Evolutionary conservation across 2,113 vertebrate genomes (phyloP), one percentile per base, ranked within the genome.

Genomic region (Baryphthengus martii): DNA sequence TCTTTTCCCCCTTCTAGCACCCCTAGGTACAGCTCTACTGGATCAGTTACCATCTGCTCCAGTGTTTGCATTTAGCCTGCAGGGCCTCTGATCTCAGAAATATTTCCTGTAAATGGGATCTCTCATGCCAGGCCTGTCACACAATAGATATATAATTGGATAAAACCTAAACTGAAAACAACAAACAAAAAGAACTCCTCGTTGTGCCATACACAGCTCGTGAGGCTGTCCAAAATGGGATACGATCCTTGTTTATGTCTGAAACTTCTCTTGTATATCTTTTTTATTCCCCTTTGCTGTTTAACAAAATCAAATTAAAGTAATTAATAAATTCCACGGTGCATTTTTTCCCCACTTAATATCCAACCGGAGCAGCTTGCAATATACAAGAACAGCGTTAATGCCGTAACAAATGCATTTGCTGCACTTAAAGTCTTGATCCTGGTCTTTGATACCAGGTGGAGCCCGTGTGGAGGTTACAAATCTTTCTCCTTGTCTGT

Each of bases 101-200:
- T 96, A 96, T 98, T 98, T 98, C 97, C 98, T 98, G 96, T 97
- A 97, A 97, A 97, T 96, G 93, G 97, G 97, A 97, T 97, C 97
- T 86, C 92, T 98, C 91, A 90, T 97, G 96, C 98, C 95, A 93
- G 95, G 96, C 97, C 97, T 97, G 96, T 96, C 93, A 97, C 97
- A 98, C 96, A 97, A 97, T 95, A 95, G 97, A 97, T 93, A 98
- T 96, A 97, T 97, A 98, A 97, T 96, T 97, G 97, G 96, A 97
- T 98, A 97, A 97, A 97, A 95, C 92, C 97, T 97, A 96, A 97
- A 96, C 96, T 97, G 96, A 96, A 97, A 98, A 97, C 97, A 97
- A 94, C 96, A 97, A 97, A 97, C 97, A 94, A 95, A 91, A 90
- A 97, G 92, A 93, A 91, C 90, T 77, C 33, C 76, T 2, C 62